phyloP scores from a whole-genome alignment of 2,888 invertebrate species.

The Cosmia trapezina region DNA sequence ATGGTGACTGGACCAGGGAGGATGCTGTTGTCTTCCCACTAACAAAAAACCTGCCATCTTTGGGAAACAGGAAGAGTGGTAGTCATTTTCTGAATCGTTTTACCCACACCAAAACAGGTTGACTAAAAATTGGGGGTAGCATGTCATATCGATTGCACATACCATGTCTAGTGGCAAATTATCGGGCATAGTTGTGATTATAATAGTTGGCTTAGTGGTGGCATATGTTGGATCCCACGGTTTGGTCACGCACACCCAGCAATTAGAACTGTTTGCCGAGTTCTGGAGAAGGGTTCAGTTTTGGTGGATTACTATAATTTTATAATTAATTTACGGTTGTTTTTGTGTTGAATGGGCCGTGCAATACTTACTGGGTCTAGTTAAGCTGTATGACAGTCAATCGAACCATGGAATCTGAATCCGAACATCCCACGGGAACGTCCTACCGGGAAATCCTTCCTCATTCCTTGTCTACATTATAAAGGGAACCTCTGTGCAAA shows the following conservation, averaged over 20 bases:
- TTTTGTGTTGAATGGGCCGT: slow-evolving; percentile 10
- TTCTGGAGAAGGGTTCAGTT: slow-evolving; percentile 51
- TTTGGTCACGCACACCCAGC: slow-evolving; percentile 67
- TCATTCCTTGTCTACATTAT: too few relatives aligned
- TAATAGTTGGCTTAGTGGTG: slow-evolving; percentile 60
- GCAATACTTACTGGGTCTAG: background rate
- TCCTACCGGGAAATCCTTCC: too few relatives aligned
- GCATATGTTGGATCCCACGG: slow-evolving; percentile 73
- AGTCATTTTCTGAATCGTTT: background rate
- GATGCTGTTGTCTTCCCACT: background rate
- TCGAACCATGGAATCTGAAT: too few relatives aligned
- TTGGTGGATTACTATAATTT: slow-evolving; percentile 43
- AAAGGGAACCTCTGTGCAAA: too few relatives aligned
- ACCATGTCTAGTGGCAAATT: slow-evolving; percentile 64
- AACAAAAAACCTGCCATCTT: background rate
- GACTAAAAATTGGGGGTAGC: slow-evolving; percentile 42
- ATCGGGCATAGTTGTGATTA: slow-evolving; percentile 66
- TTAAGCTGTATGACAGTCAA: background rate
- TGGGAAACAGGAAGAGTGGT: background rate
- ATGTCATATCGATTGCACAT: slow-evolving; percentile 67
- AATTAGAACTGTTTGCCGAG: slow-evolving; percentile 55
- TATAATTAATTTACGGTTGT: slow-evolving; percentile 33
- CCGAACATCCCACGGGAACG: too few relatives aligned
- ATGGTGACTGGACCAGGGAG: background rate
- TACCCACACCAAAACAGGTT: background rate